These are phyloP conservation scores for Zaprionus lachaisei DNA, from an alignment of 1,140 invertebrate species.

Conservation along the genomic window DNA sequence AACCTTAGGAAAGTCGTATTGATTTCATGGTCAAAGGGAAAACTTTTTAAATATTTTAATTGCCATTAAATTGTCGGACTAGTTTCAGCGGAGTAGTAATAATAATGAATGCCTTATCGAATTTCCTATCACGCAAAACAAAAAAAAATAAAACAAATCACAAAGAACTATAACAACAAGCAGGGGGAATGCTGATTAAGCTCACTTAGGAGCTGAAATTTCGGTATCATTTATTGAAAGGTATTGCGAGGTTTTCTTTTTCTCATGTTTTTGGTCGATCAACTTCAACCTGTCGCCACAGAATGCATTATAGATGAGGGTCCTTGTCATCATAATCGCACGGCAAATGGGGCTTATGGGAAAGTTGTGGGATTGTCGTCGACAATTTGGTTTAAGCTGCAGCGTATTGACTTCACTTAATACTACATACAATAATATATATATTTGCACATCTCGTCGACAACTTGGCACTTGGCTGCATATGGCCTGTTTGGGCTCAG, in stretches of 20 bases:
- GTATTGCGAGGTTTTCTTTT: neutral
- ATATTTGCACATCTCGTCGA: neutral
- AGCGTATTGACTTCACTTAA: neutral
- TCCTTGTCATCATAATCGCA: conserved; percentile 12
- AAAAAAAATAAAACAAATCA: neutral
- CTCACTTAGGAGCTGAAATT: conserved; percentile 9
- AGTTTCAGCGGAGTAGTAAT: conserved; percentile 1
- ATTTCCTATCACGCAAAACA: conserved; percentile 37
- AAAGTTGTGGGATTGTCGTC: conserved; percentile 35
- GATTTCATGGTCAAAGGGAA: conserved; percentile 19
- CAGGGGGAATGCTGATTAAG: conserved; percentile 4
- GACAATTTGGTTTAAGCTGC: conserved; percentile 22
- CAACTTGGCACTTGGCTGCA: conserved; percentile 22
- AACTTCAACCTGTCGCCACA: conserved; percentile 34
- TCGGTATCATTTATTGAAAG: conserved; percentile 16
- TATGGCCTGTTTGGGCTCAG: neutral
- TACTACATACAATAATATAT: conserved; percentile 1
- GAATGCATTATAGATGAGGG: conserved; percentile 58
- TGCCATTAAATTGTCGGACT: conserved; percentile 48
- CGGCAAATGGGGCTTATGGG: conserved; percentile 54
- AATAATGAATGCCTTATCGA: conserved; percentile 59
- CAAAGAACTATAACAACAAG: neutral
- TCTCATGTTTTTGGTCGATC: conserved; percentile 1
- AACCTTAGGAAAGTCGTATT: conserved; percentile 27
- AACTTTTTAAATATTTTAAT: conserved; percentile 53